These are phyloP conservation scores for Erebia aethiops DNA, from an alignment of 2,888 invertebrate species.

Conservation along the genomic window DNA sequence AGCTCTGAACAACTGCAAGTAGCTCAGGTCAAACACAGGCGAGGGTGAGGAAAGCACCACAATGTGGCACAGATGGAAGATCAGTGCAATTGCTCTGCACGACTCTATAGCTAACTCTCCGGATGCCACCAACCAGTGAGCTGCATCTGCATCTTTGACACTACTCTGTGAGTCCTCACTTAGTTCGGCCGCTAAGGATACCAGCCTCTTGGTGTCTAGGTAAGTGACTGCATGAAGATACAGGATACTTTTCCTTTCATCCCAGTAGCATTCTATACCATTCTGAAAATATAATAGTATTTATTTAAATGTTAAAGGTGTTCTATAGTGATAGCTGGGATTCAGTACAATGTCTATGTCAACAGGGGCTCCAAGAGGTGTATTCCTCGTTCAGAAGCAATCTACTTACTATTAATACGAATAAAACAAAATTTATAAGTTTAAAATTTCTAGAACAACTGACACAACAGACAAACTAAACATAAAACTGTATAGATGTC, in stretches of 20 bases:
- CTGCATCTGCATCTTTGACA: slow-evolving; percentile 70
- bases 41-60: slow-evolving; percentile 81
- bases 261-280: slow-evolving; percentile 83
- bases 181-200: slow-evolving; percentile 58
- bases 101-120: slow-evolving; percentile 75
- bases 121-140: slow-evolving; percentile 85
- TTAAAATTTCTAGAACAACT: no score
- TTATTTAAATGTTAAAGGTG: no score
- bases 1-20: slow-evolving; percentile 91
- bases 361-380: no score
- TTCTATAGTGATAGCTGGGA: no score
- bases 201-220: slow-evolving; percentile 66
- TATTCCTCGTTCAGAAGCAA: no score
- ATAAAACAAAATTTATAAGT: no score
- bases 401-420: no score
- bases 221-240: slow-evolving; percentile 81
- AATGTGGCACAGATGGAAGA: slow-evolving; percentile 92
- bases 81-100: slow-evolving; percentile 88
- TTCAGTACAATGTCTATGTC: no score
- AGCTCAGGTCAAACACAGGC: slow-evolving; percentile 89
- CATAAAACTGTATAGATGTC: no score
- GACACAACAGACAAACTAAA: no score
- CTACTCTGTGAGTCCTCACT: slow-evolving; percentile 64
- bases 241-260: slow-evolving; percentile 75
- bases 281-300: slow-evolving; percentile 61